These are phyloP conservation scores for Myrmecobius fasciatus DNA, from an alignment of 2,113 vertebrate species.

Conservation along the genomic window DNA sequence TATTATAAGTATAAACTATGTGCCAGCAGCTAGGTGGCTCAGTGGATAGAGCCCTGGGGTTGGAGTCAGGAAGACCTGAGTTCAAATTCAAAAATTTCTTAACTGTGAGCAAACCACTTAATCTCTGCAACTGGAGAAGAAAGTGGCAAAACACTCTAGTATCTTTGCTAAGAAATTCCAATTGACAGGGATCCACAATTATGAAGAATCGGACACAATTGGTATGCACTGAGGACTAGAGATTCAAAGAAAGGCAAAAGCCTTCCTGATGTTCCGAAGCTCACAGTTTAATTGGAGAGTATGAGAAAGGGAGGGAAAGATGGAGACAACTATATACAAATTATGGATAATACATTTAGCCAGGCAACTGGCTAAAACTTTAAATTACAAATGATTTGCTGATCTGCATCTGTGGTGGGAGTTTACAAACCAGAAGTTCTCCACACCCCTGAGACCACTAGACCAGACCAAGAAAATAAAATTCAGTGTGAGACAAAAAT, in stretches of 20 bases:
- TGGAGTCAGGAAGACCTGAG: background rate
- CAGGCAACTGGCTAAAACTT: background rate
- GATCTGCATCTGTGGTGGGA: background rate
- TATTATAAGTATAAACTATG: background rate
- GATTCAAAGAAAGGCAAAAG: background rate
- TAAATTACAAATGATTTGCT: background rate
- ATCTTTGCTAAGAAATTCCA: background rate
- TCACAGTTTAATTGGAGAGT: background rate
- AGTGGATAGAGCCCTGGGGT: background rate
- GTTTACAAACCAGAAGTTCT: background rate
- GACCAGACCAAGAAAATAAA: background rate
- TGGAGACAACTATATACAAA: background rate
- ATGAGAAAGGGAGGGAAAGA: background rate
- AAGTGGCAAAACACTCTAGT: background rate
- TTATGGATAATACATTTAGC: background rate
- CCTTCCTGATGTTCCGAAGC: background rate
- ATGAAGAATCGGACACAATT: background rate
- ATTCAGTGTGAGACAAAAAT: background rate
- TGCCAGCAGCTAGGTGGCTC: background rate
- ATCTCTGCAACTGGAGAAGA: background rate
- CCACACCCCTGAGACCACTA: background rate
- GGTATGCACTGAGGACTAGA: background rate
- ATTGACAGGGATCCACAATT: background rate
- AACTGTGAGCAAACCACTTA: background rate
- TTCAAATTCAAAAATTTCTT: background rate